Percentiles rank a stretch among this genome's conserved stretches.
These are phyloP conservation scores for Aleadryas rufinucha DNA, from an alignment of 2,113 vertebrate genomes.

Conservation along the genomic window DNA sequence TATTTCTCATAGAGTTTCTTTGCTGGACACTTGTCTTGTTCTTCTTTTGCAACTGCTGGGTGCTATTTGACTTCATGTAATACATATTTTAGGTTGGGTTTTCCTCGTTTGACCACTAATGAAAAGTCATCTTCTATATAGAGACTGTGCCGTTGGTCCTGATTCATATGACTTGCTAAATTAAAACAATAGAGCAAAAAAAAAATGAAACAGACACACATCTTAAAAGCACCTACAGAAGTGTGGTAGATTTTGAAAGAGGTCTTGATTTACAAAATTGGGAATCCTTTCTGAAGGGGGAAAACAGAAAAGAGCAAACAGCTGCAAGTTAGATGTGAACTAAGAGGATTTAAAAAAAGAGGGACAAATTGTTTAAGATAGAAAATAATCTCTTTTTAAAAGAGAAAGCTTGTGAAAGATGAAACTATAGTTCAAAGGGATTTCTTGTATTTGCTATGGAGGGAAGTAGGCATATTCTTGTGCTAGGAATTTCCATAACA, in stretches of 20 bases:
- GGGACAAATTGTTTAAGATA: not conserved
- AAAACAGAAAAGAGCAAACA: not conserved
- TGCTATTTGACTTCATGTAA: not conserved
- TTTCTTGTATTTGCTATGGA: not conserved
- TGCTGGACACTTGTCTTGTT: not conserved
- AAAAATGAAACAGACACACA: not conserved
- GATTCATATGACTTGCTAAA: not conserved
- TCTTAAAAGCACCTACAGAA: not conserved
- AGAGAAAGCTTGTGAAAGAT: not conserved
- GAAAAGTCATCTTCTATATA: not conserved
- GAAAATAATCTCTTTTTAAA: not conserved
- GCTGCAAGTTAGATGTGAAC: not conserved
- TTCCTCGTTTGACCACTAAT: not conserved
- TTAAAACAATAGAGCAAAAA: not conserved
- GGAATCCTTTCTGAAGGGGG: not conserved
- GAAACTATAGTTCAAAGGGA: not conserved
- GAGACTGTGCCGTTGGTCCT: not conserved
- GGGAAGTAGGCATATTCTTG: not conserved
- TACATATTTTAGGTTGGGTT: not conserved
- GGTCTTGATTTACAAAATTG: not conserved
- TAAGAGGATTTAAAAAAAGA: not conserved
- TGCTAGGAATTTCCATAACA: not conserved
- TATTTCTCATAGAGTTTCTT: not conserved
- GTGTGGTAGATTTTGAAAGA: not conserved
- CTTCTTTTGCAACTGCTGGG: not conserved